These are phyloP conservation scores for Oceanodroma leucorhoa DNA, from an alignment of 2,797 vertebrate genomes.

Conservation along the genomic window DNA sequence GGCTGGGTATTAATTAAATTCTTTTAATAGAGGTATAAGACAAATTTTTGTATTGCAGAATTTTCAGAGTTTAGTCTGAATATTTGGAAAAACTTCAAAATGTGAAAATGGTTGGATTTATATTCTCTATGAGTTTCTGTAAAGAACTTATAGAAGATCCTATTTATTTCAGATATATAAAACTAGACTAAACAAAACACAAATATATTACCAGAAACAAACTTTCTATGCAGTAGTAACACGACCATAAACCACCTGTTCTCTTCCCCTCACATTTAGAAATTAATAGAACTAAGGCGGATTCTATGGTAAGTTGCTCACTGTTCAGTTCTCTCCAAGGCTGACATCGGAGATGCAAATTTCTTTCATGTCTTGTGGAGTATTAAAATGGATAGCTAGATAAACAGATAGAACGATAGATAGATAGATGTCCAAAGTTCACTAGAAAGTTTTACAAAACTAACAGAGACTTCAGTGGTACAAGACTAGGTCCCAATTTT, in stretches of 20 bases:
- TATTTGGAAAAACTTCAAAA: neutral
- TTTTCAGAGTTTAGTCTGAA: neutral
- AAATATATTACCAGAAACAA: neutral
- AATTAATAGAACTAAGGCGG: neutral
- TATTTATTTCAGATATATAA: neutral
- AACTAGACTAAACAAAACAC: neutral
- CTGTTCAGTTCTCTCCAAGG: neutral
- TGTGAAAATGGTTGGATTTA: neutral
- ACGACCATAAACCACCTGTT: neutral
- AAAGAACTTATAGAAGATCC: neutral
- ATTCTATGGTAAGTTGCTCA: neutral
- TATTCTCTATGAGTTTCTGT: neutral
- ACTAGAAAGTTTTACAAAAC: neutral
- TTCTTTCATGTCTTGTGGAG: neutral
- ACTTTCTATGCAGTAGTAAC: neutral
- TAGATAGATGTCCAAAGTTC: neutral
- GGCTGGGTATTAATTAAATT: neutral
- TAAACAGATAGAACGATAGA: neutral
- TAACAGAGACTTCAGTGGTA: neutral
- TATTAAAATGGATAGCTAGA: neutral
- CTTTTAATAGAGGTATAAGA: neutral
- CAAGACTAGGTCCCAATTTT: neutral
- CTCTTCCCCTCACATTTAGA: neutral
- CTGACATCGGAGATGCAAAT: neutral
- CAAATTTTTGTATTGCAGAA: neutral